Evolutionary conservation across 2,888 invertebrate species (phyloP), one percentile per base, ranked within the genome.

Genomic region (Cabera pusaria): DNA sequence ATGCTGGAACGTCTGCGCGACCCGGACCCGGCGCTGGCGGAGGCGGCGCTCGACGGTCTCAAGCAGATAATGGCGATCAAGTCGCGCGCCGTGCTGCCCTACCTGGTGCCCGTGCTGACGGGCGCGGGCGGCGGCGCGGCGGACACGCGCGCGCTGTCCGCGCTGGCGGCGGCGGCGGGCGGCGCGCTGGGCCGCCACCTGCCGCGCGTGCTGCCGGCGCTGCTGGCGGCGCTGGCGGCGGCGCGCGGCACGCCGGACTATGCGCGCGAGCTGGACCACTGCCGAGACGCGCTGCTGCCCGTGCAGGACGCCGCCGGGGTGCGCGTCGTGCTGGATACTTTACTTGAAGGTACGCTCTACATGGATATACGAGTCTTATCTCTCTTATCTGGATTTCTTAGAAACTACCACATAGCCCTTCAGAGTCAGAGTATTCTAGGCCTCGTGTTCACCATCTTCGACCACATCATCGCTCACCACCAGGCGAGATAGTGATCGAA

Each of bases 21-120:
- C 71, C 93, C 94, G 1, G 94, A 98, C 85, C 91, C 93, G 0
- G 92, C 91, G 9, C 85, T 93, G 31, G 96, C 96, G 0, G 98
- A 98, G 69, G 95, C 95, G 68, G 96, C 98, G 5, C 90, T 99
- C 49, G 99, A 99, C 75, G 99, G 99, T 8, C 90, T 99, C 54
- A 93, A 97, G 40, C 98, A 84, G 83, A 96, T 99, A 20, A 98
- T 99, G 97, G 94, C 96, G 6, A 96, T 98, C 39, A 99, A 98
- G 86, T 97, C 98, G 0, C 92, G 96, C 56, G 98, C 97, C 0
- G 98, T 99, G 35, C 88, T 99, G 54, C 99, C 99, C 0, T 98
- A 98, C 83, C 91, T 99, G 45, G 95, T 99, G 44, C 99, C 99
- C 2, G 96, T 98, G 86, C 87, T 99, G 64, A 98, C 97, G 0